Percentiles rank a stretch among this genome's conserved stretches.
Evolutionary conservation across 1,140 invertebrate species (phyloP).

Genomic region (Uloborus diversus): DNA sequence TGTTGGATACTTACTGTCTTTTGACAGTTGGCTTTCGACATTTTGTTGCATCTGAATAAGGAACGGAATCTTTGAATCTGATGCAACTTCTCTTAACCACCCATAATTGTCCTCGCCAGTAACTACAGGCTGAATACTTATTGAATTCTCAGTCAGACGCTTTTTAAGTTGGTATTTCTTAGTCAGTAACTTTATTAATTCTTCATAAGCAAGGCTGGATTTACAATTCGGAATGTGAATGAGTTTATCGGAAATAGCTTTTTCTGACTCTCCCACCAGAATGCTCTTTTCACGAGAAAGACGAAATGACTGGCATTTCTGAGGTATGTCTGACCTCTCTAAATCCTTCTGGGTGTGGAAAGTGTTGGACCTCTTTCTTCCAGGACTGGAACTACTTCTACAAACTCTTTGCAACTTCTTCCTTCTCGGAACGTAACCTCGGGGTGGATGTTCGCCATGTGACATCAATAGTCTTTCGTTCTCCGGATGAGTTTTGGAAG

Average conservation of each 20-base stretch:
- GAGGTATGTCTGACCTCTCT: background rate
- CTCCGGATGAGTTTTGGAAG: background rate
- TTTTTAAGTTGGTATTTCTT: no score
- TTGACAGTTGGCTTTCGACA: background rate
- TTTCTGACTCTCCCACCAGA: no score
- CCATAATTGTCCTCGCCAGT: background rate
- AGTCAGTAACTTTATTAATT: no score
- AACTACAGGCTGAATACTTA: background rate
- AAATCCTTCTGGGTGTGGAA: slow-evolving; percentile 33
- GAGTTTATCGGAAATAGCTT: no score
- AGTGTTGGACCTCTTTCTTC: slow-evolving; percentile 24
- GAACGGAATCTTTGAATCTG: slow-evolving; percentile 37
- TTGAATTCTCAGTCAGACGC: no score
- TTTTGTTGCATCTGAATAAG: background rate
- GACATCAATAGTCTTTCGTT: slow-evolving; percentile 37
- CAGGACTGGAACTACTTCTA: background rate
- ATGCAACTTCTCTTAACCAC: slow-evolving; percentile 20
- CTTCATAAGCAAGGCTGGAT: no score
- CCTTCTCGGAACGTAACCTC: background rate
- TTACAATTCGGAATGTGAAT: no score
- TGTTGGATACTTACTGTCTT: background rate
- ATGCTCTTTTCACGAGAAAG: background rate
- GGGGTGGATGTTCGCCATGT: slow-evolving; percentile 11
- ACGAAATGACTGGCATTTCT: slow-evolving; percentile 16
- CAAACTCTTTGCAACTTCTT: slow-evolving; percentile 34